Conservation (phyloP, 2,888 invertebrate genomes). For the Macrosoma leucophasiata region DNA sequence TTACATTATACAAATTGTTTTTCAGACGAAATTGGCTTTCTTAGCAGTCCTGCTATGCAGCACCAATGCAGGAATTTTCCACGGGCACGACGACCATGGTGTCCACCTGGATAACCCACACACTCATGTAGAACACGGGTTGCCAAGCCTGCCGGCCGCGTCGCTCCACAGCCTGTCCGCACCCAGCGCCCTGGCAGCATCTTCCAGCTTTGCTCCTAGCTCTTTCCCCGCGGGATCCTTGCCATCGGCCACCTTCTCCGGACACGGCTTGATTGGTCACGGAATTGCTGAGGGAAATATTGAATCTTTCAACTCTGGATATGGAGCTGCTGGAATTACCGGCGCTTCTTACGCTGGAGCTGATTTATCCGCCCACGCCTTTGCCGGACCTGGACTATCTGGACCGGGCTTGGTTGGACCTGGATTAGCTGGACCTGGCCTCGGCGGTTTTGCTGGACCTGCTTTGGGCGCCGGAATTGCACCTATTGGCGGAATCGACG, state of each 20-base stretch:
- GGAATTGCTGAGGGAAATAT: conserved; percentile 19
- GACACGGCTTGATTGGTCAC: conserved; percentile 28
- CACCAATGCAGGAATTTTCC: conserved; percentile 49
- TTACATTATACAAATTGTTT: conserved; percentile 22
- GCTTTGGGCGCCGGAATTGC: conserved; percentile 13
- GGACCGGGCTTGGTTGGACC: conserved; percentile 20
- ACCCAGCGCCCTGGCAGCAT: conserved; percentile 24
- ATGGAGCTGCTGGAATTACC: conserved; percentile 22
- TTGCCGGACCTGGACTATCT: conserved; percentile 16
- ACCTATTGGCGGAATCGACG: conserved; percentile 31
- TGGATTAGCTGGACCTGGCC: conserved; percentile 17
- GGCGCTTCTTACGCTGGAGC: conserved; percentile 19
- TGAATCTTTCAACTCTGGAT: conserved; percentile 19
- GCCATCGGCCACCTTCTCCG: conserved; percentile 58
- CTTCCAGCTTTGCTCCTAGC: conserved; percentile 58
- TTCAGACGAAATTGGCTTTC: conserved; percentile 60
- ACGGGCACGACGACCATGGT: conserved; percentile 38
- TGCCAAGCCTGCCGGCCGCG: conserved; percentile 18
- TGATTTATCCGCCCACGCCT: conserved; percentile 8
- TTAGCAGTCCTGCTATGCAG: conserved; percentile 63
- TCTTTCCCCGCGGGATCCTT: conserved; percentile 61
- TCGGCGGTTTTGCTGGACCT: conserved; percentile 12
- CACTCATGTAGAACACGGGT: conserved; percentile 12
- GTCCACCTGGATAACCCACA: conserved; percentile 23
- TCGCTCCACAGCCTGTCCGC: conserved; percentile 23